Percentiles rank a stretch among this genome's conserved stretches.
phyloP scores from a whole-genome alignment of 2,888 invertebrate species.

The Phymatocera aterrima region DNA sequence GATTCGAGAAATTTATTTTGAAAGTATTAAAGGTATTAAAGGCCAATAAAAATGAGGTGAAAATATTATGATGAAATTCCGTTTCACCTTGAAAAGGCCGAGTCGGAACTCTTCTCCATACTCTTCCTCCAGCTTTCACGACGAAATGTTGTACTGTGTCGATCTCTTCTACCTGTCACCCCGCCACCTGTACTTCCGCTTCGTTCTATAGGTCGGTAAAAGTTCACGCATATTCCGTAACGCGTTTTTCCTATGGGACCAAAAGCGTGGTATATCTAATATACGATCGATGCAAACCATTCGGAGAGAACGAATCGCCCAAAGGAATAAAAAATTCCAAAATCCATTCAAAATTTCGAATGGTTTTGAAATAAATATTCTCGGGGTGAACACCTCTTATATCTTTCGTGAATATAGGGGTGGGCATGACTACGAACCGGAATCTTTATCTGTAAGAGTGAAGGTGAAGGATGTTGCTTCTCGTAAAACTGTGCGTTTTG shows the following conservation, averaged over 20 bases:
- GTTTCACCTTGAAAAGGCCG: slow-evolving; percentile 93
- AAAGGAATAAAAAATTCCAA: not conserved
- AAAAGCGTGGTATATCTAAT: not conserved
- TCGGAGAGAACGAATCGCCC: not conserved
- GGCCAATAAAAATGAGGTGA: not conserved
- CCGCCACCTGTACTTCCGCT: slow-evolving; percentile 72
- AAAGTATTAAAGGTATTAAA: not conserved
- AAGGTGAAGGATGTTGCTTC: slow-evolving; percentile 99
- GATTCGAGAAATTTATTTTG: not conserved
- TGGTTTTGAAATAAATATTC: not conserved
- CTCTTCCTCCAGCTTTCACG: slow-evolving; percentile 94
- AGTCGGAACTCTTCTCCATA: slow-evolving; percentile 94
- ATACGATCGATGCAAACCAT: not conserved
- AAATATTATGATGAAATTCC: slow-evolving; percentile 10
- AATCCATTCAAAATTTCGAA: not conserved
- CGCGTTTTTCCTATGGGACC: slow-evolving; percentile 84
- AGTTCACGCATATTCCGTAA: slow-evolving; percentile 98
- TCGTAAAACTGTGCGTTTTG: slow-evolving; percentile 87
- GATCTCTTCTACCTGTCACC: slow-evolving; percentile 72
- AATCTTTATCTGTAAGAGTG: slow-evolving; percentile 98
- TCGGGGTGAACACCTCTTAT: too few species aligned
- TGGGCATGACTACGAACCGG: slow-evolving; percentile 79
- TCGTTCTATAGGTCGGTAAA: slow-evolving; percentile 94
- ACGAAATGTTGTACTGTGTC: slow-evolving; percentile 80
- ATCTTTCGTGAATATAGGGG: too few species aligned